Conservation (phyloP, 2,888 invertebrate species). For the Phytoseiulus persimilis region DNA sequence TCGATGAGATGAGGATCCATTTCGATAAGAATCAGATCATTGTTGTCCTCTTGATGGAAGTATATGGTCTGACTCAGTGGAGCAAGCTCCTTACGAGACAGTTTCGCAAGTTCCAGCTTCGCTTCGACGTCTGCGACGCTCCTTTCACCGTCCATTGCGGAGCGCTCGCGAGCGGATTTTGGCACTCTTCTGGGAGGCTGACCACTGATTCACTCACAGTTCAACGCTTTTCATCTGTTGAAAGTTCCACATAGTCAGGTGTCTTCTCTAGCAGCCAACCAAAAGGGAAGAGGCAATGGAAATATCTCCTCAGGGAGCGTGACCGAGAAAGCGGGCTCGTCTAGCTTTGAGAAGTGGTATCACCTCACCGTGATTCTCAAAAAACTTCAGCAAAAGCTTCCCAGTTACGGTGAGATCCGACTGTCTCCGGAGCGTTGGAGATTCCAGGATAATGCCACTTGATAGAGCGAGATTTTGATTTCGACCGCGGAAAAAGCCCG, state of each 20-base stretch:
- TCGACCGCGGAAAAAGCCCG: background rate
- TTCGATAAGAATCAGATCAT: slow-evolving; percentile 6
- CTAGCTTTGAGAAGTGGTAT: too few relatives aligned
- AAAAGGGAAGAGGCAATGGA: too few relatives aligned
- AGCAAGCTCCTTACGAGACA: background rate
- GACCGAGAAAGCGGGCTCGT: too few relatives aligned
- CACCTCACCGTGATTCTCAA: too few relatives aligned
- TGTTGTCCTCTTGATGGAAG: slow-evolving; percentile 14
- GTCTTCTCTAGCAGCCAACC: too few relatives aligned
- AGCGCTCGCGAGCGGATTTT: too few relatives aligned
- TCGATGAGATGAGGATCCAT: slow-evolving; percentile 9
- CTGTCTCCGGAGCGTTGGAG: background rate
- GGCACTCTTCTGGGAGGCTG: background rate
- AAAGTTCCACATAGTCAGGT: too few relatives aligned
- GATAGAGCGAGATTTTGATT: background rate
- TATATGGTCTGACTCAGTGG: background rate
- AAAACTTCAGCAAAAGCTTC: too few relatives aligned
- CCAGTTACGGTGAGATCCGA: too few relatives aligned
- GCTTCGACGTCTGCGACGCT: background rate
- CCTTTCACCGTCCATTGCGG: background rate
- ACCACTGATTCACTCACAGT: too few relatives aligned
- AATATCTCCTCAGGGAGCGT: too few relatives aligned
- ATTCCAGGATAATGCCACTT: background rate
- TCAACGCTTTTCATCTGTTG: too few relatives aligned
- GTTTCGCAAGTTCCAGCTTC: slow-evolving; percentile 20